Percentiles rank a stretch among this genome's conserved stretches.
Evolutionary conservation across 2,888 invertebrate genomes (phyloP).

Genomic region (Tholera decimalis): DNA sequence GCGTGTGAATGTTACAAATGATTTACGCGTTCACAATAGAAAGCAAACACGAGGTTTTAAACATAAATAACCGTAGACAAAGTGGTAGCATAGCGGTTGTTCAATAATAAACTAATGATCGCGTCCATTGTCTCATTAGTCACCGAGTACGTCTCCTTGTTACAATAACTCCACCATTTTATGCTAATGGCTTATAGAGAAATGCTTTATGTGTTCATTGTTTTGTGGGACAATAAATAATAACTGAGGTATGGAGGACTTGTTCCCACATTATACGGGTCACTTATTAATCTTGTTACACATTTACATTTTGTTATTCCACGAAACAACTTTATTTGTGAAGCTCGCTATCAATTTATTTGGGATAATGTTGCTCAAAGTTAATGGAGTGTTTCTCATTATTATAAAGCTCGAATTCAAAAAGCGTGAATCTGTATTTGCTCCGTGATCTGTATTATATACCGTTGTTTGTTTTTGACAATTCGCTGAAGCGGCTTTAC

Average conservation of each 20-base stretch:
- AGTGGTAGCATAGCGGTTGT: slow-evolving; percentile 50
- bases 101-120: slow-evolving; percentile 58
- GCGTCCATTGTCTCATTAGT: slow-evolving; percentile 69
- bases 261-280: slow-evolving; percentile 59
- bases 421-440: slow-evolving; percentile 32
- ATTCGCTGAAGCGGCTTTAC: slow-evolving; percentile 11
- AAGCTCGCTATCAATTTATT: slow-evolving; percentile 55
- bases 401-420: slow-evolving; percentile 24
- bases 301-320: slow-evolving; percentile 70
- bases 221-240: slow-evolving; percentile 85
- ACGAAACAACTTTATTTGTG: slow-evolving; percentile 60
- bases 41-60: slow-evolving; percentile 54
- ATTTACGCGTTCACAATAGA: slow-evolving; percentile 59
- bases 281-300: slow-evolving; percentile 63
- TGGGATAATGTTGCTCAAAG: slow-evolving; percentile 51
- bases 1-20: slow-evolving; percentile 57
- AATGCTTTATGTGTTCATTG: slow-evolving; percentile 88
- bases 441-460: slow-evolving; percentile 23
- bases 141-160: slow-evolving; percentile 64
- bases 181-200: slow-evolving; percentile 86
- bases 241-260: slow-evolving; percentile 70
- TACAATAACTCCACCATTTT: slow-evolving; percentile 77
- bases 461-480: slow-evolving; percentile 22
- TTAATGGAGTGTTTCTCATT: slow-evolving; percentile 29
- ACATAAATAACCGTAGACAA: slow-evolving; percentile 58